Base-by-base conservation (phyloP, 2,113 vertebrate species). In the Motacilla tschutschensis region DNA sequence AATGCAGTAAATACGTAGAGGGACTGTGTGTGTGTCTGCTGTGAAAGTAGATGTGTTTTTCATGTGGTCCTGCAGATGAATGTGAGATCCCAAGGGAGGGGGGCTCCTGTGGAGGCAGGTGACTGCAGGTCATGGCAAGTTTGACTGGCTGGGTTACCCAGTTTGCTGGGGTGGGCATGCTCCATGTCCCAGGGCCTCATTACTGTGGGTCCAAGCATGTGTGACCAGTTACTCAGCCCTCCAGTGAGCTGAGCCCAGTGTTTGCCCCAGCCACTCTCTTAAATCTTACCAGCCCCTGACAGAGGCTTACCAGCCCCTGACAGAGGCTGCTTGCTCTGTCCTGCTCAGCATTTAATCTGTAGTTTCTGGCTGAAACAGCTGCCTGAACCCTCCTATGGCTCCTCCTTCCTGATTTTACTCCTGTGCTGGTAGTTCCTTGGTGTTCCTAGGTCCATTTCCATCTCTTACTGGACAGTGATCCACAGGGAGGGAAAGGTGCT, bases 11-110 rank as follows among this genome's bases (percentile, higher is more conserved):
- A 63, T 35, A 19, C 4, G 1, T 1, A 28, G 35, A 69, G 9
- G 21, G 12, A 11, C 5, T 55, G 0, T 55, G 26, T 29, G 48
- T 9, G 17, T 60, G 28, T 26, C 26, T 58, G 59, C 17, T 43
- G 12, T 43, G 26, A 7, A 40, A 24, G 20, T 7, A 83, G n/a
- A 14, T 50, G 12, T 2, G 0, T 35, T 83, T 88, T 58, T 74
- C 18, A 12, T 0, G 0, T 53, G 31, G 26, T 22, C 31, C 51
- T 66, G 19, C 47, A n/a, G 26, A 20, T 21, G 5, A 33, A n/a
- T 58, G 5, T 28, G 57, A 55, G 12, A 16, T 28, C 31, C 48
- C 22, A 12, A 5, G 35, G 40, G 15, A 70, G 41, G 6, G 2
- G 38, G 2, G 1, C 0, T 72, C 31, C 33, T 84, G 10, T 3